Percentiles rank a stretch among this genome's conserved stretches.
Evolutionary conservation across 2,888 invertebrate species (phyloP).

Genomic region (Melanargia galathea): DNA sequence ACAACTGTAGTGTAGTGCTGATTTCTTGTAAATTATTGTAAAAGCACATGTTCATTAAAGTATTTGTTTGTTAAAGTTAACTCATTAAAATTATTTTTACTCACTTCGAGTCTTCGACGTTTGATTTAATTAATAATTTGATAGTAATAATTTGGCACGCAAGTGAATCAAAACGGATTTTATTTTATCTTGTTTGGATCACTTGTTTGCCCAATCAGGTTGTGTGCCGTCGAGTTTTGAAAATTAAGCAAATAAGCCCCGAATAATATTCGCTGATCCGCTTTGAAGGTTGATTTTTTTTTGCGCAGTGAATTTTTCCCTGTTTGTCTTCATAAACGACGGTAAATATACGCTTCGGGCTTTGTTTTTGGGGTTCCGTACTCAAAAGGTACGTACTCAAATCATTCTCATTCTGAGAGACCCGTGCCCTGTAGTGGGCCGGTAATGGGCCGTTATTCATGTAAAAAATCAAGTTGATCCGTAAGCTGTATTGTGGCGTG

Average conservation of each 20-base stretch:
- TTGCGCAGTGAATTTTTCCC: neutral
- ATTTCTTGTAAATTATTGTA: too few relatives aligned
- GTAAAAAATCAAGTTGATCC: too few relatives aligned
- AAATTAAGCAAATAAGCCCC: slow-evolving; percentile 32
- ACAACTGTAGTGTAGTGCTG: too few relatives aligned
- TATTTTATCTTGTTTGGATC: slow-evolving; percentile 28
- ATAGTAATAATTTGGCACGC: slow-evolving; percentile 15
- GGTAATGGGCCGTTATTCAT: too few relatives aligned
- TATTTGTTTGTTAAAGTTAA: too few relatives aligned
- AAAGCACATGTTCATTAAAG: too few relatives aligned
- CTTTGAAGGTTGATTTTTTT: slow-evolving; percentile 15
- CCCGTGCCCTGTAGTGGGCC: neutral
- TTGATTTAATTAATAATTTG: too few relatives aligned
- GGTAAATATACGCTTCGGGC: slow-evolving; percentile 8
- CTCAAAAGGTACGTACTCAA: neutral
- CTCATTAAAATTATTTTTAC: too few relatives aligned
- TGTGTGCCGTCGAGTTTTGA: slow-evolving; percentile 26
- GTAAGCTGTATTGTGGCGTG: too few relatives aligned
- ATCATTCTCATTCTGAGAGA: too few relatives aligned
- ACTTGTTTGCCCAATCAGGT: slow-evolving; percentile 33
- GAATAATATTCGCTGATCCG: slow-evolving; percentile 27
- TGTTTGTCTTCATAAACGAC: slow-evolving; percentile 6
- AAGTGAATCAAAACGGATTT: slow-evolving; percentile 31
- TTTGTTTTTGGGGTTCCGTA: neutral
- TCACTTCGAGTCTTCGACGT: too few relatives aligned